Conservation (phyloP, 2,888 invertebrate genomes). For the Spisula subtruncata region DNA sequence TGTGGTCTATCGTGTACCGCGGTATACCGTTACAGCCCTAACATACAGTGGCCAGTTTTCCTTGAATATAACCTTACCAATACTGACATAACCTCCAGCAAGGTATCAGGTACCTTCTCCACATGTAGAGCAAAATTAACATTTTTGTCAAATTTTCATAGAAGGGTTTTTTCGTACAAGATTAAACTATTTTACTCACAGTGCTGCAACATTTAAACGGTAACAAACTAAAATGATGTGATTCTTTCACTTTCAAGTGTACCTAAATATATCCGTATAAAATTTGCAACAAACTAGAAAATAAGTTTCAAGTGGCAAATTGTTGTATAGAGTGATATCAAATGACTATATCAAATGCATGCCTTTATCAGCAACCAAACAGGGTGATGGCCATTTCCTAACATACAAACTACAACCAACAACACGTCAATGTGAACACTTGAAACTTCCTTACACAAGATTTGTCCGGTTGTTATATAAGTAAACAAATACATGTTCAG, state of each 20-base stretch:
- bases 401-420: not conserved
- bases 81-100: no score
- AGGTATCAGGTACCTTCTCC: no score
- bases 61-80: no score
- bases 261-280: not conserved
- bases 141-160: no score
- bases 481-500: not conserved
- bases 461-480: not conserved
- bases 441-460: not conserved
- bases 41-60: no score
- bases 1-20: no score
- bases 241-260: not conserved
- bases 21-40: no score
- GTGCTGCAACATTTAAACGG: no score
- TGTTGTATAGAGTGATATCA: not conserved
- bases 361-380: conserved; percentile 17
- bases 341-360: not conserved
- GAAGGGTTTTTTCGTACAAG: no score
- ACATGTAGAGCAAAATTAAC: no score
- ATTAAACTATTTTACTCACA: no score
- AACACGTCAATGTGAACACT: conserved; percentile 1
- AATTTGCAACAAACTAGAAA: not conserved
- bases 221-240: no score
- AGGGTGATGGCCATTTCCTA: not conserved
- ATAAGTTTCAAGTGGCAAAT: not conserved